Evolutionary conservation across 2,113 vertebrate genomes (phyloP).

Genomic region (Anoplopoma fimbria): DNA sequence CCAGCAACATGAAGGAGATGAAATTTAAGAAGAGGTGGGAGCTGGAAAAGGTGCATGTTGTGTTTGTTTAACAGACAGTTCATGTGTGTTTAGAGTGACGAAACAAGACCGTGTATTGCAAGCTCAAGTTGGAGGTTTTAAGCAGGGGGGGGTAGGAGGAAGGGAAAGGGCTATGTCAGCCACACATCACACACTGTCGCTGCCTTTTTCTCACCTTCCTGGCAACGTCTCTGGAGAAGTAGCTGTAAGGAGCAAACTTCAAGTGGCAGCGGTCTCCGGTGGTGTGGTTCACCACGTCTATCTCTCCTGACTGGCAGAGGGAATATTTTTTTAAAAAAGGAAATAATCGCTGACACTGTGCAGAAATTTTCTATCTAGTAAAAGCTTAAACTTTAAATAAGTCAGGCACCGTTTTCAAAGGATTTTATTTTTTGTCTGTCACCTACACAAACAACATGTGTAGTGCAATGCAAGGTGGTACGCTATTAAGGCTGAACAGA

Average conservation of each 20-base stretch:
- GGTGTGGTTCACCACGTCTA: conserved; percentile 94
- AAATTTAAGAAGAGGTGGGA: not conserved
- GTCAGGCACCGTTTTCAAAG: not conserved
- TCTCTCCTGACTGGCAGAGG: conserved; percentile 94
- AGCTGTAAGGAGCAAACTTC: conserved; percentile 98
- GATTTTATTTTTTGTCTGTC: not conserved
- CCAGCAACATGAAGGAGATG: not conserved
- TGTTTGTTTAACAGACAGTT: too few relatives aligned
- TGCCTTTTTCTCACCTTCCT: conserved; percentile 87
- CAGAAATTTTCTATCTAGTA: not conserved
- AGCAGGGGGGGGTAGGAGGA: not conserved
- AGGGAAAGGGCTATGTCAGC: too few relatives aligned
- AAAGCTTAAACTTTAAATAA: not conserved
- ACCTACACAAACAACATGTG: not conserved
- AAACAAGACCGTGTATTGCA: too few relatives aligned
- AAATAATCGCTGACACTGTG: not conserved
- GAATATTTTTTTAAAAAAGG: too few relatives aligned
- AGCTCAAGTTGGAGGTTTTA: not conserved
- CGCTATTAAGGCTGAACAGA: not conserved
- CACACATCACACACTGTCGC: not conserved
- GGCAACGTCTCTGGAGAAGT: conserved; percentile 95
- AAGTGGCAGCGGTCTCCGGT: conserved; percentile 96
- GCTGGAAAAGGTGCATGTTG: too few relatives aligned
- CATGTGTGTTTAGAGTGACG: too few relatives aligned
- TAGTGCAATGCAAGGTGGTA: not conserved